These are phyloP conservation scores for Perognathus longimembris DNA, from an alignment of 2,113 vertebrate species.

Conservation along the genomic window DNA sequence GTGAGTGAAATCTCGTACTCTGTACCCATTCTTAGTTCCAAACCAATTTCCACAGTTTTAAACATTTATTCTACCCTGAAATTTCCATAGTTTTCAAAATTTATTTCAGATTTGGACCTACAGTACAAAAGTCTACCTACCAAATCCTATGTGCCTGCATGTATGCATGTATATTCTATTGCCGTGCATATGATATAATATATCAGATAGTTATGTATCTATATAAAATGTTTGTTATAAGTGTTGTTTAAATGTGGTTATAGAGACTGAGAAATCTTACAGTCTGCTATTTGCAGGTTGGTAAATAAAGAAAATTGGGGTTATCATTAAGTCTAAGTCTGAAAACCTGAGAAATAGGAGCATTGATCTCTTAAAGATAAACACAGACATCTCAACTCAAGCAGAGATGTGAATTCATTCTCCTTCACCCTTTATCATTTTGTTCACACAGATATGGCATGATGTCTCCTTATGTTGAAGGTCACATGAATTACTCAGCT, in stretches of 20 bases:
- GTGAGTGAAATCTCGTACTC: neutral
- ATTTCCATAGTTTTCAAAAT: too few relatives aligned
- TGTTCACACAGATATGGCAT: neutral
- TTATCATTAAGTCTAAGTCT: neutral
- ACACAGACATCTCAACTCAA: neutral
- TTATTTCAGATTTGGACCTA: neutral
- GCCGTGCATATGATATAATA: too few relatives aligned
- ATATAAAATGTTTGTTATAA: neutral
- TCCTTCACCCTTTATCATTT: neutral
- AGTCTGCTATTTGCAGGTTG: neutral
- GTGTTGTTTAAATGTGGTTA: neutral
- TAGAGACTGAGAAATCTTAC: neutral
- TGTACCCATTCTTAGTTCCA: neutral
- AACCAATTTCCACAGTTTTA: neutral
- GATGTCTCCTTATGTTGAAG: neutral
- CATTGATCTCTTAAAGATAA: neutral
- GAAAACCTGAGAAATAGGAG: neutral
- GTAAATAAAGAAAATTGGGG: neutral
- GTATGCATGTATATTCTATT: neutral
- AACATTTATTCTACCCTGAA: neutral
- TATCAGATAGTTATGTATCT: neutral
- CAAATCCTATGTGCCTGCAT: too few relatives aligned
- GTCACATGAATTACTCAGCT: neutral
- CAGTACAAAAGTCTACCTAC: neutral
- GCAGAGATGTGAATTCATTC: neutral